Conservation (phyloP, 2,113 vertebrate species). For the Holacanthus passer region DNA sequence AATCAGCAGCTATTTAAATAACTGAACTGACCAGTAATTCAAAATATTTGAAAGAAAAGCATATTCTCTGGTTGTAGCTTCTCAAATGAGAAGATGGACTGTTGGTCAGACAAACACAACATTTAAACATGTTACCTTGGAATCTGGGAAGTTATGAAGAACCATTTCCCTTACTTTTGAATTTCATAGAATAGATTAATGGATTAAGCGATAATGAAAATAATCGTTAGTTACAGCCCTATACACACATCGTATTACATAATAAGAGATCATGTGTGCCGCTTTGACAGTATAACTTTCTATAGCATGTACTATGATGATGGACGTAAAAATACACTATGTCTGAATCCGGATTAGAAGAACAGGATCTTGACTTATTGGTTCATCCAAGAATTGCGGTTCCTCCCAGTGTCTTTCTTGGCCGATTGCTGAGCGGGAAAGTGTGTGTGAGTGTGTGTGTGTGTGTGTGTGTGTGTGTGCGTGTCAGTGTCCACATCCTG, state of each 20-base stretch:
- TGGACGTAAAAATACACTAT: not conserved
- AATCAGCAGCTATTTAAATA: too few species aligned
- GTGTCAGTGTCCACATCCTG: constrained; percentile 65
- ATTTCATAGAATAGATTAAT: not conserved
- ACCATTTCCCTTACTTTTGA: not conserved
- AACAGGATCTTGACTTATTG: constrained; percentile 6
- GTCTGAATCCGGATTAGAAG: not conserved
- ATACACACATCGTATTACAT: not conserved
- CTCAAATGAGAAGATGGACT: not conserved
- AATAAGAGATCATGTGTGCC: not conserved
- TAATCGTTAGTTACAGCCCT: not conserved
- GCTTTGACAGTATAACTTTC: not conserved
- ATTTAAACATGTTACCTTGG: not conserved
- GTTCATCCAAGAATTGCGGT: constrained; percentile 20
- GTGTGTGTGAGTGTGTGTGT: constrained; percentile 20
- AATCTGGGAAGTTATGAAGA: not conserved
- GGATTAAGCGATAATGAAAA: not conserved
- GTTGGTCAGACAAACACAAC: not conserved
- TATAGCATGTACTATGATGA: not conserved
- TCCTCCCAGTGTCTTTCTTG: constrained; percentile 32
- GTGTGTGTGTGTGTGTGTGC: constrained; percentile 11
- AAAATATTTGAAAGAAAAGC: too few species aligned
- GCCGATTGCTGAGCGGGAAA: not conserved
- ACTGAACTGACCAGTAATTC: too few species aligned
- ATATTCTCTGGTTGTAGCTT: not conserved